Conservation (phyloP, 2,797 vertebrate species). For the Margarornis squamiger region DNA sequence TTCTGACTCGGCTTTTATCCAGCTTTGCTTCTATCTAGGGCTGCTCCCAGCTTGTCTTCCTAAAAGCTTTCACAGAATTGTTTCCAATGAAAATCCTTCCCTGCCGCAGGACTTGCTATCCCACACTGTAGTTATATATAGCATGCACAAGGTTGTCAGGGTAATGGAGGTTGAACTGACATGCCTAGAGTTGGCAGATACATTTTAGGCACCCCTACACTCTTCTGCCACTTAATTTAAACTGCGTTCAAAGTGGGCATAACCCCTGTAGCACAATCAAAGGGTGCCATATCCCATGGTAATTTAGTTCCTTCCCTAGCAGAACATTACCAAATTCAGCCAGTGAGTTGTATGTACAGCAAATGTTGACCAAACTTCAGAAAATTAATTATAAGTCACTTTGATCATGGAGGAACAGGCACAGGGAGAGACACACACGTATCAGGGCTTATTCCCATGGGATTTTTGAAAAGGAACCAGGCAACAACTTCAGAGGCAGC, state of each 20-base stretch:
- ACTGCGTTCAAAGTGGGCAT: slow-evolving; percentile 5
- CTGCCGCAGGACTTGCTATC: not conserved
- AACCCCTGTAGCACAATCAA: slow-evolving; percentile 5
- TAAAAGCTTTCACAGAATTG: slow-evolving; percentile 4
- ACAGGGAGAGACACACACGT: fast-evolving
- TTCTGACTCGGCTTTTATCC: not conserved
- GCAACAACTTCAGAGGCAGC: not conserved
- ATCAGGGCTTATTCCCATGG: not conserved
- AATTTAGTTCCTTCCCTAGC: not conserved
- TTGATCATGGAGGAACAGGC: not conserved
- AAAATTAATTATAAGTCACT: slow-evolving; percentile 4
- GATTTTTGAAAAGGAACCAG: not conserved
- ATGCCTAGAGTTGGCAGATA: slow-evolving; percentile 1
- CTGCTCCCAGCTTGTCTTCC: not conserved
- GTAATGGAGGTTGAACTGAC: not conserved
- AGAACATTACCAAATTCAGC: not conserved
- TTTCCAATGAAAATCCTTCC: slow-evolving; percentile 15
- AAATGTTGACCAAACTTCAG: not conserved
- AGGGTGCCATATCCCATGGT: not conserved
- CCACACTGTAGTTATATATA: slow-evolving; percentile 24
- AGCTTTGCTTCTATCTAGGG: not conserved
- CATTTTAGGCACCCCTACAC: slow-evolving; percentile 10
- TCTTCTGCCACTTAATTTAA: slow-evolving; percentile 41
- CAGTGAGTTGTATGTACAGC: not conserved
- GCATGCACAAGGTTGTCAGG: not conserved